A percentile compares a stretch with the other conserved stretches of the same genome.
phyloP scores from a whole-genome alignment of 2,888 invertebrate species.

The Drosophila tanythrix region DNA sequence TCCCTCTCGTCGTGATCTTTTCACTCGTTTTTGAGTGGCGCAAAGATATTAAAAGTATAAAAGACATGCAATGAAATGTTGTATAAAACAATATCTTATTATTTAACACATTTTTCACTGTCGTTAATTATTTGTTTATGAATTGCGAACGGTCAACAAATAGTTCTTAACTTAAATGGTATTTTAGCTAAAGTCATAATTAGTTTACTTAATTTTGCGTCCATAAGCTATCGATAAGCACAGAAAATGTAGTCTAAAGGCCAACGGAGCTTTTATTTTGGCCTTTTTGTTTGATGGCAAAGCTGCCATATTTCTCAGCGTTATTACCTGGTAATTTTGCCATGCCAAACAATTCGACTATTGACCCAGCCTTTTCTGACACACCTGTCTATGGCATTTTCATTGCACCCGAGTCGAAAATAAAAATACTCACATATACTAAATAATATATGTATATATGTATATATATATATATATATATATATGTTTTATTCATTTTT shows the following conservation, averaged over 20 bases:
- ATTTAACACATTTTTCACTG: not conserved
- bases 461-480: not conserved
- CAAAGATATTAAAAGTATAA: not conserved
- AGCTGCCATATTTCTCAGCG: slow-evolving; percentile 10
- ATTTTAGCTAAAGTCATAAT: slow-evolving; percentile 14
- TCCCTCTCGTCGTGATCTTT: slow-evolving; percentile 5
- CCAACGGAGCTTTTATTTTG: not conserved
- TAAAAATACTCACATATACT: slow-evolving; percentile 1
- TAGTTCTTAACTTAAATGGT: slow-evolving; percentile 3
- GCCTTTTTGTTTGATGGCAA: not conserved
- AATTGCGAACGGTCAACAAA: slow-evolving; percentile 4
- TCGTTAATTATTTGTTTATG: slow-evolving; percentile 3
- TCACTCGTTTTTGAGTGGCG: slow-evolving; percentile 24
- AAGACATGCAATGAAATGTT: not conserved
- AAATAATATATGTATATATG: not conserved
- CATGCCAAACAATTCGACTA: slow-evolving; percentile 23
- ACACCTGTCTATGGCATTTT: slow-evolving; percentile 37
- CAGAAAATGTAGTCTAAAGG: slow-evolving; percentile 9
- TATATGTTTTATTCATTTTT: not conserved
- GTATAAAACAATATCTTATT: not conserved
- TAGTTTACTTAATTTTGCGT: slow-evolving; percentile 25
- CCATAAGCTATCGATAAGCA: not conserved
- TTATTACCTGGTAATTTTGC: slow-evolving; percentile 20
- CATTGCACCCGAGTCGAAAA: slow-evolving; percentile 17
- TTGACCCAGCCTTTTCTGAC: slow-evolving; percentile 10